Base-by-base conservation (phyloP, 2,797 vertebrate genomes). In the Menidia menidia region DNA sequence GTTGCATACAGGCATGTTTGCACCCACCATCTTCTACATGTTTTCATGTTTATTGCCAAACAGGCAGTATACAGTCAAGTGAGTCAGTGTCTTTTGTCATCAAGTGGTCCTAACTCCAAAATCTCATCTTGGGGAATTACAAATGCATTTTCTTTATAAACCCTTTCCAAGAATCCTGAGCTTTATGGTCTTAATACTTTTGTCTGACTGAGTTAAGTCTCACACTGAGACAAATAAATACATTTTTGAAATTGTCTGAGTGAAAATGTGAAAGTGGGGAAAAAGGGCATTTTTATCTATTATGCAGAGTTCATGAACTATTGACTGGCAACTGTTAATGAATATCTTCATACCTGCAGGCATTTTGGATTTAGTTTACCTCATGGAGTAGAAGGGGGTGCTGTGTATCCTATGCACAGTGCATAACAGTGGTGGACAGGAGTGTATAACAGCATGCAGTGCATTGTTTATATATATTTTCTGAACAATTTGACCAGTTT, bases 381-480 rank as follows among this genome's bases (percentile, higher is more conserved):
- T 52, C 30, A 10, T 52, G 50, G 7, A 12, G 48, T 2, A 30
- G 50, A 2, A 54, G 54, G 30, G 14, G 44, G 44, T 4, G 9
- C 45, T 14, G 12, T 15, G 25, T 53, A 44, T 55, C 43, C 1
- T 31, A 63, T 41, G 42, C 11, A 14, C 13, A 43, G 30, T 54
- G 16, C 16, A 44, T 42, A 3, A 32, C n/a, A 48, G 4, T 2
- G n/a, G 16, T 56, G 44, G 44, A 57, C 42, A 57, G 50, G 14
- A 25, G 11, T 2, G 43, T 45, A 19, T 67, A 55, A 44, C 64
- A 69, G 19, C 30, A 74, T 73, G 57, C 67, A 76, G 19, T 39
- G 19, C 0, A 18, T 41, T 45, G 18, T 11, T 32, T 4, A 6
- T 30, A 6, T 30, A 12, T 14, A 3, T 7, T 19, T 33, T 35